Percentiles rank a stretch among this genome's conserved stretches.
Evolutionary conservation across 2,888 invertebrate species (phyloP).

Genomic region (Drosophila pseudotakahashii): DNA sequence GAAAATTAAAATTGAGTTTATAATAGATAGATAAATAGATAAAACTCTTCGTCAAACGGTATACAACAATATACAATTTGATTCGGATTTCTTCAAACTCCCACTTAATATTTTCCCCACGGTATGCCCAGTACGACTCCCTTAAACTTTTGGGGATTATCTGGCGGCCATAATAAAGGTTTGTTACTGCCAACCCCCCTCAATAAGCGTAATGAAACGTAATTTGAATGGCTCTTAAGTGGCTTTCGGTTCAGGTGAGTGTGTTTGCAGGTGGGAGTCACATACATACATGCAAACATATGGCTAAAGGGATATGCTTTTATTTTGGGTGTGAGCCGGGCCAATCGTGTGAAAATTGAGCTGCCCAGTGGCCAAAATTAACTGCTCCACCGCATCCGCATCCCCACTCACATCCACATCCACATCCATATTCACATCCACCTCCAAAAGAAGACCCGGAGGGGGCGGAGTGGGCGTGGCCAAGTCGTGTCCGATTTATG

Average conservation of each 20-base stretch:
- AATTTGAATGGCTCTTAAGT: constrained; percentile 74
- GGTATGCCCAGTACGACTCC: background rate
- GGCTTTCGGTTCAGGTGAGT: constrained; percentile 38
- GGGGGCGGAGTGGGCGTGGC: background rate
- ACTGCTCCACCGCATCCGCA: constrained; percentile 61
- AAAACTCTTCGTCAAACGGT: background rate
- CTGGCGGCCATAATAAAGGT: constrained; percentile 23
- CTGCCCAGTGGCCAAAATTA: constrained; percentile 61
- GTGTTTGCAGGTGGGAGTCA: background rate
- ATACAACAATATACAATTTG: background rate
- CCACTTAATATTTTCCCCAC: no score
- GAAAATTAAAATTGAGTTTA: background rate
- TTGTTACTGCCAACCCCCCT: constrained; percentile 14
- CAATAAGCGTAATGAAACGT: constrained; percentile 76
- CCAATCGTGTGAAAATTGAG: constrained; percentile 67
- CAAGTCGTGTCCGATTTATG: constrained; percentile 60
- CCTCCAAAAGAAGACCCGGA: background rate
- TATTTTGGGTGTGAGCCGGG: constrained; percentile 1
- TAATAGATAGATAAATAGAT: background rate
- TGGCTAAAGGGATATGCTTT: background rate
- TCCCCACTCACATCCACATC: constrained; percentile 38
- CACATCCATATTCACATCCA: constrained; percentile 28
- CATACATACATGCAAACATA: background rate
- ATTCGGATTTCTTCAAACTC: background rate
- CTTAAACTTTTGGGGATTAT: background rate